Base-by-base conservation (phyloP, 2,113 vertebrate species). In the Dromiciops gliroides region DNA sequence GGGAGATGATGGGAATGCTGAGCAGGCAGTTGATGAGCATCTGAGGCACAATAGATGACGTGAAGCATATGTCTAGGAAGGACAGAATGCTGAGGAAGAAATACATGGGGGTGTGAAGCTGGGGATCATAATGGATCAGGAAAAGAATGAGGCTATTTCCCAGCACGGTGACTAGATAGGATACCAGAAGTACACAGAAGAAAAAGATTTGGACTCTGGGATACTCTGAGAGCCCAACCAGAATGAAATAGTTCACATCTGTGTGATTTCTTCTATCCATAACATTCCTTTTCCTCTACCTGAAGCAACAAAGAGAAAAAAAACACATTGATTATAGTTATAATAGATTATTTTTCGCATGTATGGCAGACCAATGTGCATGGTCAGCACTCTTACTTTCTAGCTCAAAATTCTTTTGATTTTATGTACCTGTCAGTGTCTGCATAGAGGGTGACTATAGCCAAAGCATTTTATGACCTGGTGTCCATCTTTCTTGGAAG, bases 1-100 rank as follows among this genome's bases (percentile, higher is more conserved):
- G 2, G 47, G 95, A 92, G 83, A 90, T 90, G 53, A 48, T 23
- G 1, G 47, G 89, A 22, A 47, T 24, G 48, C 67, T 92, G 48
- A 92, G 47, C 26, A 96, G n/a, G 23, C 53, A 95, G 92, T 92
- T 92, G n/a, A 90, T 92, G 48, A 95, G 50, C 83, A 94, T 88
- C 49, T 95, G 96, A 48, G 90, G 52, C 3, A 93, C 16, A 48
- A 92, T 51, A n/a, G 48, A 50, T 50, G 93, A 31, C 44, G 90
- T 88, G 90, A 93, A 95, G 14, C 95, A 19, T 24, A 94, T 89
- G 67, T 94, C 92, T 26, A 90, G 92, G 51, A 97, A 37, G 89
- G 93, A 96, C 8, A 96, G 50, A 7, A 93, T 95, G 53, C 93
- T 95, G 48, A 95, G 91, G 31, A 90, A 95, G 24, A 93, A 95